Conservation (phyloP, 2,888 invertebrate genomes). For the Plagiodera versicolora region DNA sequence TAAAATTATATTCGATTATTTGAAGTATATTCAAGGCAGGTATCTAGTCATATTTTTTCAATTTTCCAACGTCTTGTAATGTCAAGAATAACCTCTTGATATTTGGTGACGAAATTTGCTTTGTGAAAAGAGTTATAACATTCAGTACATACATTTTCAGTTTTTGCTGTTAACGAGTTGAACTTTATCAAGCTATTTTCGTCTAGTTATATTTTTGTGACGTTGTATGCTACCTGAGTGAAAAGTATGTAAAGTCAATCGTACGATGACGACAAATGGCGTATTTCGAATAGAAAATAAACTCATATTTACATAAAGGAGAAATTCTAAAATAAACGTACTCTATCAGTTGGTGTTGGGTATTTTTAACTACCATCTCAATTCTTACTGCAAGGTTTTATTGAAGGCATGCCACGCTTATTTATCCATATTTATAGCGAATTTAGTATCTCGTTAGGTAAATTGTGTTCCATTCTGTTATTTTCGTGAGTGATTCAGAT, state of each 20-base stretch:
- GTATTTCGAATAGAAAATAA: conserved; percentile 1
- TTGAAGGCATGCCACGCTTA: conserved; percentile 6
- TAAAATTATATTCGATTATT: too few species aligned
- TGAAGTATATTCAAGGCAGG: too few species aligned
- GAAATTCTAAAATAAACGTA: conserved; percentile 32
- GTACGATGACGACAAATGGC: background rate
- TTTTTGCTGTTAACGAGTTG: too few species aligned
- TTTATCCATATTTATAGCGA: background rate
- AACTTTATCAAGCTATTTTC: background rate
- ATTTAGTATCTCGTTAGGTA: background rate
- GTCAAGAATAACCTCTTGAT: too few species aligned
- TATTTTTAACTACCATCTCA: conserved; percentile 33
- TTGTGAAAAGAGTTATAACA: too few species aligned
- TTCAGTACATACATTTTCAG: too few species aligned
- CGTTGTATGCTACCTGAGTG: background rate
- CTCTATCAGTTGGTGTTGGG: conserved; percentile 35
- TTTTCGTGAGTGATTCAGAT: background rate
- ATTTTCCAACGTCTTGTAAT: too few species aligned
- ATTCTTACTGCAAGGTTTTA: conserved; percentile 23
- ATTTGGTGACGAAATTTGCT: too few species aligned
- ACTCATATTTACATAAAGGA: conserved; percentile 15
- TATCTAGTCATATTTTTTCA: too few species aligned
- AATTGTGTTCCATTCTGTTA: background rate
- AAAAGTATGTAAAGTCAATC: background rate
- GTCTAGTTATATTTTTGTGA: background rate